Conservation (phyloP, 2,888 invertebrate genomes). For the Polyploca ridens region DNA sequence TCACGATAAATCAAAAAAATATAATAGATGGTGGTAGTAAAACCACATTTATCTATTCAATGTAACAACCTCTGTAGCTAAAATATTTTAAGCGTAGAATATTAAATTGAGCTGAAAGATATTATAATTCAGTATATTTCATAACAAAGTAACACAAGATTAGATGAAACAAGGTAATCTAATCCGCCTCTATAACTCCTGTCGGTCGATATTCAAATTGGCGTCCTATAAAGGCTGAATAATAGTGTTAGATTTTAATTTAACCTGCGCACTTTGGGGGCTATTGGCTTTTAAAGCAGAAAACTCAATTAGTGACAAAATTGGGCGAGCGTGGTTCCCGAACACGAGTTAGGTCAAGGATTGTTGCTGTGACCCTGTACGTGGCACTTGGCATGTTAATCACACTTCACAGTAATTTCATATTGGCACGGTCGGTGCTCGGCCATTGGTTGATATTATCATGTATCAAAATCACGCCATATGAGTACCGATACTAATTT, state of each 20-base stretch:
- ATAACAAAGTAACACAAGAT: not conserved
- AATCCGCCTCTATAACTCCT: slow-evolving; percentile 17
- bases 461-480: slow-evolving; percentile 4
- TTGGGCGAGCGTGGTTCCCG: slow-evolving; percentile 34
- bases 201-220: slow-evolving; percentile 30
- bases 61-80: not conserved
- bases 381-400: slow-evolving; percentile 18
- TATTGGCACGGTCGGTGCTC: slow-evolving; percentile 3
- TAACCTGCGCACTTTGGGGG: slow-evolving; percentile 24
- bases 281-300: slow-evolving; percentile 46
- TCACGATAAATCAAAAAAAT: too few relatives aligned
- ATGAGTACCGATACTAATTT: not conserved
- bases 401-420: slow-evolving; percentile 5
- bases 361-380: slow-evolving; percentile 18
- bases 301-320: slow-evolving; percentile 57
- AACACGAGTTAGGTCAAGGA: slow-evolving; percentile 40
- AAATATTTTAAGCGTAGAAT: not conserved
- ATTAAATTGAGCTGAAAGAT: not conserved
- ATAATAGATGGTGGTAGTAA: too few relatives aligned
- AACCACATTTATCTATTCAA: too few relatives aligned
- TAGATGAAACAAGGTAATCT: not conserved
- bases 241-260: slow-evolving; percentile 36
- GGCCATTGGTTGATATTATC: slow-evolving; percentile 3
- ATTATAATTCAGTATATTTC: not conserved
- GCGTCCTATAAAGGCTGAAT: slow-evolving; percentile 20